Evolutionary conservation across 2,888 invertebrate species (phyloP).

Genomic region (Phortica magna): DNA sequence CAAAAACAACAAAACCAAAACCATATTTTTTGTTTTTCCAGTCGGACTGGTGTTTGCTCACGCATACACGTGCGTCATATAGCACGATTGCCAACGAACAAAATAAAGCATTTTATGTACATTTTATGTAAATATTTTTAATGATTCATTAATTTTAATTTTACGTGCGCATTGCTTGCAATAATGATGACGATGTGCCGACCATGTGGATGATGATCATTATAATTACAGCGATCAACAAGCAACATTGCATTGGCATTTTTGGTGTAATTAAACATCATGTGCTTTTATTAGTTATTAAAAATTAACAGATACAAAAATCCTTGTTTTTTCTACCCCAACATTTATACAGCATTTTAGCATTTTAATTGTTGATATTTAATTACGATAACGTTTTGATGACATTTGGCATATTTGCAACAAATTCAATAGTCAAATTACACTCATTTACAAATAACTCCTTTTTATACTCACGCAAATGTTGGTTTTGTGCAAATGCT

Average conservation of each 20-base stretch:
- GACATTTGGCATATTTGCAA: too few species aligned
- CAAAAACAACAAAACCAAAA: neutral
- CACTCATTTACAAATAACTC: neutral
- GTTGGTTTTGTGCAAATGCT: neutral
- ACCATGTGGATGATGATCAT: neutral
- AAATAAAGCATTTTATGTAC: conserved; percentile 22
- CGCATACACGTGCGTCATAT: neutral
- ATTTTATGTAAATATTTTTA: conserved; percentile 35
- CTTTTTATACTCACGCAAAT: too few species aligned
- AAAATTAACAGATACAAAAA: conserved; percentile 21
- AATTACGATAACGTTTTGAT: neutral
- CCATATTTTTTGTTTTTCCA: neutral
- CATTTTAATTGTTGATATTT: neutral
- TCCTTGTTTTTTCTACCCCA: neutral
- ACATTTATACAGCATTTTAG: neutral
- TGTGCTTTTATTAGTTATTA: conserved; percentile 11
- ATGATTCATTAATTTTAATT: conserved; percentile 36
- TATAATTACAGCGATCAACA: neutral
- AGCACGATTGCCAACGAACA: neutral
- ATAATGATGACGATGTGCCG: conserved; percentile 2
- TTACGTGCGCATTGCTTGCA: conserved; percentile 27
- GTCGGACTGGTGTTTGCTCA: neutral
- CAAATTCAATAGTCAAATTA: too few species aligned
- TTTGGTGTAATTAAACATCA: neutral
- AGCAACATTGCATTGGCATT: neutral